A percentile compares a stretch with the other conserved stretches of the same genome.
Conservation (phyloP, 2,797 vertebrate genomes). For the Acridotheres tristis region DNA sequence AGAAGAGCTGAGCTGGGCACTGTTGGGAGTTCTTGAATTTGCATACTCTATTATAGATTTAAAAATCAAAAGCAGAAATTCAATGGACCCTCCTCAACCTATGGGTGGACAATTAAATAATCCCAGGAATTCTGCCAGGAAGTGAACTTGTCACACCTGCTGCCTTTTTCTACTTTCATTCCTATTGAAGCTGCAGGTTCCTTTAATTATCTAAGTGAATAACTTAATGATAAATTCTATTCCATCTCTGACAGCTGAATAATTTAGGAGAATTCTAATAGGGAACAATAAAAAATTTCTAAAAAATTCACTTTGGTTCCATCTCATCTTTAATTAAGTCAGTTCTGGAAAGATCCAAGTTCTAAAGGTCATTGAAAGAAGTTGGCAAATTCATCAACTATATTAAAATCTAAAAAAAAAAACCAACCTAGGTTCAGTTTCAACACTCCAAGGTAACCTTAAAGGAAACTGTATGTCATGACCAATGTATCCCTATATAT, state of each 20-base stretch:
- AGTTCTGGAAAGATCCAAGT: neutral
- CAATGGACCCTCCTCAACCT: neutral
- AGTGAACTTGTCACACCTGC: neutral
- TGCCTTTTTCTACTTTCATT: neutral
- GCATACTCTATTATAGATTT: neutral
- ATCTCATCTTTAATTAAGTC: slow-evolving; percentile 30
- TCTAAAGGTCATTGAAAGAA: slow-evolving; percentile 24
- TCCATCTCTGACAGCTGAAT: slow-evolving; percentile 7
- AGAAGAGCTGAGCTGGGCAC: neutral
- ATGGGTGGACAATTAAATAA: neutral
- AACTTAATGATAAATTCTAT: slow-evolving; percentile 30
- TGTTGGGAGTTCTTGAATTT: neutral
- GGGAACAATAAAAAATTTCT: slow-evolving; percentile 15
- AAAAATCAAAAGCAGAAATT: slow-evolving; percentile 14
- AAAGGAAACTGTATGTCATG: neutral
- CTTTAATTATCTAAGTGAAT: slow-evolving; percentile 47
- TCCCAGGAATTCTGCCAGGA: neutral
- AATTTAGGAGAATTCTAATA: slow-evolving; percentile 39
- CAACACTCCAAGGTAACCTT: neutral
- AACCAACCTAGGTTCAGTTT: neutral
- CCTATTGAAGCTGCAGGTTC: slow-evolving; percentile 2
- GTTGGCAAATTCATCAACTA: neutral
- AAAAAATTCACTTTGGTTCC: neutral
- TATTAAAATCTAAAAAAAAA: neutral
- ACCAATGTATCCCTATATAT: neutral